Base-by-base conservation (phyloP, 2,797 vertebrate species). In the Helarctos malayanus region DNA sequence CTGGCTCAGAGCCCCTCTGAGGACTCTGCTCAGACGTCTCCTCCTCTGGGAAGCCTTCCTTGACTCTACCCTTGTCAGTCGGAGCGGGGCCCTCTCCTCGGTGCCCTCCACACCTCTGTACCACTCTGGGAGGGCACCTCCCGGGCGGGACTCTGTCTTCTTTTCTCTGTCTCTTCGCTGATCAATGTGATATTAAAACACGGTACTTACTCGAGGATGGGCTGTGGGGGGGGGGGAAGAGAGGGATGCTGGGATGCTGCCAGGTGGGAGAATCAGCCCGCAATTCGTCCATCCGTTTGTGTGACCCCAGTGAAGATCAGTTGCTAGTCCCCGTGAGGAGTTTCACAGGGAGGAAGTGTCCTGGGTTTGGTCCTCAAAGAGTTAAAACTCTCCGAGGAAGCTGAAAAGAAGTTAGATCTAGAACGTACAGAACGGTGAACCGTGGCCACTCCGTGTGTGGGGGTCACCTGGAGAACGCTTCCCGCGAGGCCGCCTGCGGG, bases 11-110 rank as follows among this genome's bases (percentile, higher is more conserved):
- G 45, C 9, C 69, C 35, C 38, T 52, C 13, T 52, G 25, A 56
- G 86, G 61, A 56, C 45, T 0, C 54, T 0, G 4, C 49, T 79
- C 61, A 38, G 75, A 38, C 23, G 54, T 56, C 27, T 32, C 78
- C 69, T 93, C 38, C 47, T 91, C 49, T 71, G n/a, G 65, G 92
- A 82, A 95, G 92, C 56, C 54, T 79, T 88, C 78, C 91, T 49
- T 59, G 59, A 94, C 27, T 54, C 35, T n/a, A 49, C 3, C 47
- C 27, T 78, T 85, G 47, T 47, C 32, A 61, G 18, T 88, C 29
- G 49, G 76, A 65, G 56, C 9, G 15, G 8, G 54, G 63, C 14
- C 65, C 57, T 86, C 38, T 79, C 57, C 59, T 82, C 57, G 54
- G 29, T 47, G 14, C 35, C 41, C 54, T 82, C 11, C 21, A n/a